Percentiles rank a stretch among this genome's conserved stretches.
Evolutionary conservation across 2,888 invertebrate species (phyloP).

Genomic region (Athalia rosae): DNA sequence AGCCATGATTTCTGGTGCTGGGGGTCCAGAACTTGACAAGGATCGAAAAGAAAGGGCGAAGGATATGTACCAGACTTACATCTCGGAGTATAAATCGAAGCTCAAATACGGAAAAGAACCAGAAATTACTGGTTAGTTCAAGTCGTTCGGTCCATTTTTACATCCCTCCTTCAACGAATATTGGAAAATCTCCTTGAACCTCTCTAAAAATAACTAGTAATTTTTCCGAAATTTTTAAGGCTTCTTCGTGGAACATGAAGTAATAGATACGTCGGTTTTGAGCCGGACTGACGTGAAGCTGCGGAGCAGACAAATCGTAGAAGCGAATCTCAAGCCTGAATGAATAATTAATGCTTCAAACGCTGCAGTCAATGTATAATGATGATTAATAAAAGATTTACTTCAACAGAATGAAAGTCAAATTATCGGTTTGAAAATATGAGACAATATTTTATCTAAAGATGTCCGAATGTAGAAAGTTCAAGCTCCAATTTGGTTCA

Average conservation of each 20-base stretch:
- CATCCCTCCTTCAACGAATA: not conserved
- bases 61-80: conserved; percentile 65
- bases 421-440: too few relatives aligned
- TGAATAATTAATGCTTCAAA: conserved; percentile 45
- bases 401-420: too few relatives aligned
- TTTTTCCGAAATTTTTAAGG: conserved; percentile 61
- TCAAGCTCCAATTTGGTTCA: too few relatives aligned
- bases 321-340: conserved; percentile 67
- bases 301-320: conserved; percentile 76
- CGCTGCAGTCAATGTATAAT: not conserved
- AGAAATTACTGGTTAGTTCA: conserved; percentile 61
- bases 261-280: conserved; percentile 76
- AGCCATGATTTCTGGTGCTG: conserved; percentile 59
- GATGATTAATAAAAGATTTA: not conserved
- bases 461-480: too few relatives aligned
- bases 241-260: conserved; percentile 73
- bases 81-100: conserved; percentile 62
- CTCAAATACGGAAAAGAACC: conserved; percentile 54
- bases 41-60: conserved; percentile 61
- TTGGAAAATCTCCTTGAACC: not conserved
- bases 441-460: too few relatives aligned
- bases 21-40: conserved; percentile 60
- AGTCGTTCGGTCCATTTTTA: not conserved
- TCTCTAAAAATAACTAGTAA: not conserved
- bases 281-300: conserved; percentile 76